Evolutionary conservation across 2,888 invertebrate species (phyloP), one percentile per base, ranked within the genome.

Genomic region (Chaetogeoica ovagalla): DNA sequence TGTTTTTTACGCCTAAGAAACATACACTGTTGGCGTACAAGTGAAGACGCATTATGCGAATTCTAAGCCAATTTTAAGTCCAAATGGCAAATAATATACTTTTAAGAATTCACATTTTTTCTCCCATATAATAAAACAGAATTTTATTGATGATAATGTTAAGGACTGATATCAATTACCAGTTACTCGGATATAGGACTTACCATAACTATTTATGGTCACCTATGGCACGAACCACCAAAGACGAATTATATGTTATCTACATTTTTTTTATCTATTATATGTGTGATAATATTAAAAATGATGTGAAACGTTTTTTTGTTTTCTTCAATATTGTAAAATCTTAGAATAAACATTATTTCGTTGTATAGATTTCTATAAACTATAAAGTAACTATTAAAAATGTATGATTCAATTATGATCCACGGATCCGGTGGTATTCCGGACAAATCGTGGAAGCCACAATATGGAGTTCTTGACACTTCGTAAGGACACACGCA

Each of bases 391-490:
- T 48, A 48, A 48, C 48, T 13, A 13, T 48, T 59, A 30, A 77
- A 39, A 55, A 79, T 79, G 69, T 66, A 71, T 4, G 66, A 71
- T 71, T 77, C 75, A 66, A 21, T 75, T 21, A 82, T 82, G 82
- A 23, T 79, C 6, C 79, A 79, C 8, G 79, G 79, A 57, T 72
- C 82, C 48, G 75, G 82, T 62, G 93, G 93, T 60, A 93, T 95
- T 83, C 95, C 95, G 1, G 95, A 95, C 85, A 94, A 93, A 87
- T 91, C 93, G 83, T 95, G 95, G 95, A 94, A 95, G 85, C 95
- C 95, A 8, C 93, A 93, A 15, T 91, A 91, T 84, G 94, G 94
- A 8, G 89, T 91, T 23, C 86, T 96, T 76, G 94, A 95, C 87
- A 95, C 95, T 82, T 91, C 93, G 95, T 94, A 88, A 90, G 91